phyloP scores from a whole-genome alignment of 2,888 invertebrate genomes.

The Mantis religiosa region DNA sequence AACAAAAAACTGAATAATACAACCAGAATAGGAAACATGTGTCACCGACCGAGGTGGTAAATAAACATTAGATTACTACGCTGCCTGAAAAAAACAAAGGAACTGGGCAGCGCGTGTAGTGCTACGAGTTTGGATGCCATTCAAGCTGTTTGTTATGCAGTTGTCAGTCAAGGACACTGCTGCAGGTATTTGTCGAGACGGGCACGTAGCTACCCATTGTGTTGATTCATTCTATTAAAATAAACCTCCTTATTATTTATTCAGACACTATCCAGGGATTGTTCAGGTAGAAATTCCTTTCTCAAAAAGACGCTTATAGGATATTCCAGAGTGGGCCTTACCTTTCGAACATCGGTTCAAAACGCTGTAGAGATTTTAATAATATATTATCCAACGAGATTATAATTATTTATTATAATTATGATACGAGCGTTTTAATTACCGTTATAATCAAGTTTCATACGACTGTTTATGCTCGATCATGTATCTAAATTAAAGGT shows the following conservation, averaged over 20 bases:
- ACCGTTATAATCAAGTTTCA: no score
- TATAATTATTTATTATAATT: no score
- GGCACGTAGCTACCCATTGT: not conserved
- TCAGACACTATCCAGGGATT: not conserved
- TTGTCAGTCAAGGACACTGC: not conserved
- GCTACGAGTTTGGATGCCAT: not conserved
- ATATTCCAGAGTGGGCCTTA: no score
- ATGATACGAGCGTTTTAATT: no score
- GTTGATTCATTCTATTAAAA: not conserved
- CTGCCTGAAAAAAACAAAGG: not conserved
- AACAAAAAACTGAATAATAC: not conserved
- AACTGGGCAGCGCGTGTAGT: not conserved
- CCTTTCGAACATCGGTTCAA: no score
- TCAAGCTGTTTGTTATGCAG: not conserved
- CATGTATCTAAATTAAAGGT: no score
- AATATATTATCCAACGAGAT: no score
- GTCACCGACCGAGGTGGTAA: not conserved
- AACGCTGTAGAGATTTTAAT: no score
- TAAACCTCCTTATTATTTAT: not conserved
- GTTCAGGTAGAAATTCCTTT: not conserved
- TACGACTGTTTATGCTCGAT: no score
- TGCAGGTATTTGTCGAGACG: not conserved
- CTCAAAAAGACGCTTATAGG: not conserved
- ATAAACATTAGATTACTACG: not conserved
- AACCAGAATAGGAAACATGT: not conserved